These are phyloP conservation scores for Glaucomys volans DNA, from an alignment of 2,113 vertebrate genomes.

Conservation along the genomic window DNA sequence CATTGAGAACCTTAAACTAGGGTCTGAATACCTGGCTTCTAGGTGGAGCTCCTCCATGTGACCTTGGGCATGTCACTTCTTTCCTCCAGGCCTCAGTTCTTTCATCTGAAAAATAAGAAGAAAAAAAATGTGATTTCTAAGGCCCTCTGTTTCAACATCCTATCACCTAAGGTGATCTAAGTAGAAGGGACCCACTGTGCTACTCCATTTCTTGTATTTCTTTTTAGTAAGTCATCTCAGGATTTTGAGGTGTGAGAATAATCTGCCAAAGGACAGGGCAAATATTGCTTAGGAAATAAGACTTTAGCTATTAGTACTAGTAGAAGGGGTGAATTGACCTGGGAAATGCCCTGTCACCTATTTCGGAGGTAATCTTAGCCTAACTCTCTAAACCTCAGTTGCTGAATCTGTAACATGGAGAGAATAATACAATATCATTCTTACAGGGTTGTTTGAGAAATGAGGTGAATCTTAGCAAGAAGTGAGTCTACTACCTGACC, in stretches of 20 bases:
- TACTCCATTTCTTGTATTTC: not conserved
- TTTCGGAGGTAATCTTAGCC: not conserved
- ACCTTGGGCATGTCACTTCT: not conserved
- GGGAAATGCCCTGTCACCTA: not conserved
- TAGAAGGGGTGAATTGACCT: not conserved
- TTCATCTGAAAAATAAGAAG: not conserved
- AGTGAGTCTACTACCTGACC: not conserved
- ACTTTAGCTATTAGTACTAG: not conserved
- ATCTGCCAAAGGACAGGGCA: conserved; percentile 7
- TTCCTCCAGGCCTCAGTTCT: not conserved
- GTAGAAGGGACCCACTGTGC: not conserved
- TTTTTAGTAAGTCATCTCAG: conserved; percentile 25
- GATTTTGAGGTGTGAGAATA: conserved; percentile 46
- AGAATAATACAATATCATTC: not conserved
- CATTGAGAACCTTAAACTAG: not conserved
- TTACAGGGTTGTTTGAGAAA: not conserved
- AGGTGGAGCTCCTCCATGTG: not conserved
- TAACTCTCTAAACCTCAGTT: conserved; percentile 29
- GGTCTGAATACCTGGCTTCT: not conserved
- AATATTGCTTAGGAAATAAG: not conserved
- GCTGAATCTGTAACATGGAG: not conserved
- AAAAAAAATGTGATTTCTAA: conserved; percentile 7
- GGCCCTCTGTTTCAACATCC: not conserved
- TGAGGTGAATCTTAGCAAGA: not conserved
- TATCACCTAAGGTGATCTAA: not conserved